A percentile compares a stretch with the other conserved stretches of the same genome.
Evolutionary conservation across 2,888 invertebrate genomes (phyloP).

Genomic region (Hypercompe scribonia): DNA sequence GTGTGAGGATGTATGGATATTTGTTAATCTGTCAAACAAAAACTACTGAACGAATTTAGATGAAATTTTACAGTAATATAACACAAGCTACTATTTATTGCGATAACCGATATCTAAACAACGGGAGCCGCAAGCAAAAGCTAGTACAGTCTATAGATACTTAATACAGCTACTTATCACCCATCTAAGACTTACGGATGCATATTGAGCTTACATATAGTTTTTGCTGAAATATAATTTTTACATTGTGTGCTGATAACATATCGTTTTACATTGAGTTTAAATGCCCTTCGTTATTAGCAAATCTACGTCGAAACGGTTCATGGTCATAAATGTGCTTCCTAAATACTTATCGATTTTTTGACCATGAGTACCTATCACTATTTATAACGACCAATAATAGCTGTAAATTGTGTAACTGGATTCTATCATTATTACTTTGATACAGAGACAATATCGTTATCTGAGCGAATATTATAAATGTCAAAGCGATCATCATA

Average conservation of each 20-base stretch:
- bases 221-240: neutral
- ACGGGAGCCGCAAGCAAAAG: too few species aligned
- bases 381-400: conserved; percentile 33
- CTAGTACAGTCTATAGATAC: too few species aligned
- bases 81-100: too few species aligned
- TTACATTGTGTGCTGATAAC: conserved; percentile 1
- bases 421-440: conserved; percentile 12
- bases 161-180: neutral
- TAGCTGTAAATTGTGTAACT: conserved; percentile 28
- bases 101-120: too few species aligned
- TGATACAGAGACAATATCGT: conserved; percentile 5
- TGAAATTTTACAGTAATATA: too few species aligned
- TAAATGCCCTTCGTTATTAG: neutral
- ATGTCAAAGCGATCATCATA: neutral
- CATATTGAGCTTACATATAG: neutral
- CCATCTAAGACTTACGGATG: neutral
- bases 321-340: conserved; percentile 19
- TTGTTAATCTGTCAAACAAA: too few species aligned
- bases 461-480: neutral
- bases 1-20: too few species aligned
- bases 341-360: conserved; percentile 6
- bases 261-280: neutral
- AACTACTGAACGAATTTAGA: too few species aligned
- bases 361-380: conserved; percentile 33
- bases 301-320: conserved; percentile 15